phyloP scores from a whole-genome alignment of 1,140 invertebrate genomes.

The Penaeus chinensis region DNA sequence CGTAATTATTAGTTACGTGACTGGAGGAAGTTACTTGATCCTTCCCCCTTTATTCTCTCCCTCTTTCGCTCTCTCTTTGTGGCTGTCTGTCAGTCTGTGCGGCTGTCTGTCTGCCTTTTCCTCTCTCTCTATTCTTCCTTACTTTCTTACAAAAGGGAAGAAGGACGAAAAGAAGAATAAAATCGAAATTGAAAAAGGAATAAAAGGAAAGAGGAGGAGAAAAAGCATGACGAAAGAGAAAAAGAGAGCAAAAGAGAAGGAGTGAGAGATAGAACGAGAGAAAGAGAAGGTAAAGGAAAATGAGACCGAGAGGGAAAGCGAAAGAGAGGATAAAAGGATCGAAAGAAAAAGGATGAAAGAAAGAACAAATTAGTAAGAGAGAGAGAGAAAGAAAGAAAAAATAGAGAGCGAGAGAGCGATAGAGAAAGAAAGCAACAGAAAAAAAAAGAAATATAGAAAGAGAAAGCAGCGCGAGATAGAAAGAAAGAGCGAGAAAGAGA shows the following conservation, averaged over 20 bases:
- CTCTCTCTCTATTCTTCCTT: constrained; percentile 10
- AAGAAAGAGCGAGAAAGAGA: too few relatives aligned
- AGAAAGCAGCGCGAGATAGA: too few relatives aligned
- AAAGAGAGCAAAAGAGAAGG: not conserved
- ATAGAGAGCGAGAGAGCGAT: too few relatives aligned
- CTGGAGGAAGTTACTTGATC: too few relatives aligned
- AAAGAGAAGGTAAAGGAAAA: not conserved
- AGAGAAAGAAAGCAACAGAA: too few relatives aligned
- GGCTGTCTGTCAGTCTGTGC: too few relatives aligned
- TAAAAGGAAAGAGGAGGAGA: not conserved
- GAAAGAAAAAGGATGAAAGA: too few relatives aligned
- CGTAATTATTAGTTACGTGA: too few relatives aligned
- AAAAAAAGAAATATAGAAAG: too few relatives aligned
- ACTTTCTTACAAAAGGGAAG: not conserved
- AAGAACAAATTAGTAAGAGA: too few relatives aligned
- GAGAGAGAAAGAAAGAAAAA: too few relatives aligned
- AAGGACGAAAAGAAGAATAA: not conserved
- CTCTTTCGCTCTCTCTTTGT: not conserved
- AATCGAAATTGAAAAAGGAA: not conserved
- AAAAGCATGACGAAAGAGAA: not conserved
- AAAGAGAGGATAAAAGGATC: too few relatives aligned
- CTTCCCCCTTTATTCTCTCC: not conserved
- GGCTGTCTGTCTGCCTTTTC: not conserved
- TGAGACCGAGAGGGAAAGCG: not conserved
- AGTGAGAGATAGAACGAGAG: not conserved